Evolutionary conservation across 2,797 vertebrate genomes (phyloP), one percentile per base, ranked within the genome.

Genomic region (Chelonia mydas): DNA sequence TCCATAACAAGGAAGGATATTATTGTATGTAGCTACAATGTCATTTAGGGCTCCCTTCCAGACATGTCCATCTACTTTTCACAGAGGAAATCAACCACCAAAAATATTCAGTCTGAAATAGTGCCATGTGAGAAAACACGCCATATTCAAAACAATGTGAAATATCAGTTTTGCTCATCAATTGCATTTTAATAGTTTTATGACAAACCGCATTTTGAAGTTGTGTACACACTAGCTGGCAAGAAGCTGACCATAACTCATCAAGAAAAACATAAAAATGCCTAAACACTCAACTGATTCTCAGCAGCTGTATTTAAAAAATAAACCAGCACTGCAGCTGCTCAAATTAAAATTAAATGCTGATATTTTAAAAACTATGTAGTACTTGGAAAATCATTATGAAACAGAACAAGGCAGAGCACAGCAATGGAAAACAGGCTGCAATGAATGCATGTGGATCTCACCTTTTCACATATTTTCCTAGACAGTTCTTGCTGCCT

Each of bases 321-420:
- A 85, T 87, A 96, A 92, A 94, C 88, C 83, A 85, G 77, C 57
- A 92, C 74, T 93, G 72, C 95, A 96, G 96, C 90, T 93, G 85
- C 90, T 95, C 91, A 90, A 96, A 95, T 85, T 95, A 87, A 88
- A 92, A 92, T 92, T 93, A 96, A 96, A 94, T 54, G 77, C n/a
- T 85, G 90, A 94, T 96, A 96, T 95, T 96, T 97, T 96, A 95
- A 96, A 89, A 96, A 95, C 88, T 76, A 91, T 74, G 93, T 85
- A 93, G 92, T 83, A 59, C 93, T 97, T 96, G 95, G 95, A 96
- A 97, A 97, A 96, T 92, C 94, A 93, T 96, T 97, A 97, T 85
- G 87, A 96, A 96, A 81, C 88, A 93, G 96, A 97, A 93, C 87
- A 97, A 95, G 53, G n/a, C 91, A 93, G 57, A 94, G 65, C 54